phyloP scores from a whole-genome alignment of 2,888 invertebrate genomes.

The Hymenopus coronatus region DNA sequence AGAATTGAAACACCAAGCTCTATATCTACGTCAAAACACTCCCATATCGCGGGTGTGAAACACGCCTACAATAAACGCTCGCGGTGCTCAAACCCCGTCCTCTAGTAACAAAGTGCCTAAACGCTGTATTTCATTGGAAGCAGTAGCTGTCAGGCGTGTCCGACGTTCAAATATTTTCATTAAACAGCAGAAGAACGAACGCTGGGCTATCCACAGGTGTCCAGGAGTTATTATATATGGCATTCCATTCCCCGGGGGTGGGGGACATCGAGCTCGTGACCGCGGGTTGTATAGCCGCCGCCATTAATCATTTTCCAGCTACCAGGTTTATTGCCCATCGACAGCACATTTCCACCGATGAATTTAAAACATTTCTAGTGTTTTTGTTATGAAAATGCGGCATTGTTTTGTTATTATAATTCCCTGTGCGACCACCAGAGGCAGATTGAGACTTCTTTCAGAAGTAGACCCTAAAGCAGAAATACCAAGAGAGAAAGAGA shows the following conservation, averaged over 20 bases:
- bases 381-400: background rate
- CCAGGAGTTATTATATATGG: background rate
- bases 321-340: background rate
- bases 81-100: background rate
- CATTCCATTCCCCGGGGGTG: background rate
- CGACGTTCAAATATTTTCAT: background rate
- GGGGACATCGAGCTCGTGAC: background rate
- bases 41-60: no score
- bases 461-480: background rate
- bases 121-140: background rate
- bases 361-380: background rate
- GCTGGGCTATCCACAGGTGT: background rate
- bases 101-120: background rate
- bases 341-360: background rate
- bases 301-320: background rate
- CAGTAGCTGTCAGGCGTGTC: background rate
- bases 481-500: background rate
- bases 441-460: background rate
- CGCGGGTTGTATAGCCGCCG: background rate
- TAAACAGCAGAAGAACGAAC: background rate
- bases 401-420: background rate
- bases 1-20: no score
- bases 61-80: background rate
- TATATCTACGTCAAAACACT: no score
- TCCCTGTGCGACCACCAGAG: background rate